phyloP scores from a whole-genome alignment of 2,113 vertebrate species.

The Poeciliopsis turrubarensis region DNA sequence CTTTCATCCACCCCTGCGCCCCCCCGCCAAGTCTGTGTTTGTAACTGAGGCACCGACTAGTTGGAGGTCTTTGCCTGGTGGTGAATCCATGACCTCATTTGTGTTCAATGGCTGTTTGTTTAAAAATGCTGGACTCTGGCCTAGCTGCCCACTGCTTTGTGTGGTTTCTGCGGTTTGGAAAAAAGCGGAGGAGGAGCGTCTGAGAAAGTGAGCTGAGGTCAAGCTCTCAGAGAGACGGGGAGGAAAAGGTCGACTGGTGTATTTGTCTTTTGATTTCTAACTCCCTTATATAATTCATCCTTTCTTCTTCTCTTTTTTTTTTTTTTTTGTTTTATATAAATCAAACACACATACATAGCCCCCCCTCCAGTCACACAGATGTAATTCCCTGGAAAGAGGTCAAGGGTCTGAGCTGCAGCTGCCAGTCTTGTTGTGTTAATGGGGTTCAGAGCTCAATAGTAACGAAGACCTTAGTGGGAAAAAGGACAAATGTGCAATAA shows the following conservation, averaged over 20 bases:
- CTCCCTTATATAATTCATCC: not conserved
- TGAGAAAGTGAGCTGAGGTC: constrained; percentile 10
- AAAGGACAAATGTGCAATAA: not conserved
- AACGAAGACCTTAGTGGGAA: not conserved
- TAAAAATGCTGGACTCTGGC: constrained; percentile 70
- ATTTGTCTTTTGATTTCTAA: constrained; percentile 18
- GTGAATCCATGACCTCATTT: constrained; percentile 70
- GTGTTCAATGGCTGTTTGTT: constrained; percentile 75
- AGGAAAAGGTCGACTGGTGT: constrained; percentile 26
- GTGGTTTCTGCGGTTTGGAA: constrained; percentile 1
- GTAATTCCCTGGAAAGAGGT: constrained; percentile 10
- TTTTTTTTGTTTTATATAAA: not conserved
- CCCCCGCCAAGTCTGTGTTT: not conserved
- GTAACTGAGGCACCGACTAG: constrained; percentile 5
- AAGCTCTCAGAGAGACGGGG: constrained; percentile 12
- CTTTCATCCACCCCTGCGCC: too few relatives aligned
- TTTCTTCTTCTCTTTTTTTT: not conserved
- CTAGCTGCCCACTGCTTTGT: constrained; percentile 28
- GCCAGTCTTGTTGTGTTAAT: not conserved
- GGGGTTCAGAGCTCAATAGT: not conserved
- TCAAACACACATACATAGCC: not conserved
- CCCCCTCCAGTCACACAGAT: not conserved
- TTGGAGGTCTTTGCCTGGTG: constrained; percentile 46
- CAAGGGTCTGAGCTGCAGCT: not conserved
- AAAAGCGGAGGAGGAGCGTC: not conserved